Conservation (phyloP, 2,113 vertebrate species). For the Myxocyprinus asiaticus region DNA sequence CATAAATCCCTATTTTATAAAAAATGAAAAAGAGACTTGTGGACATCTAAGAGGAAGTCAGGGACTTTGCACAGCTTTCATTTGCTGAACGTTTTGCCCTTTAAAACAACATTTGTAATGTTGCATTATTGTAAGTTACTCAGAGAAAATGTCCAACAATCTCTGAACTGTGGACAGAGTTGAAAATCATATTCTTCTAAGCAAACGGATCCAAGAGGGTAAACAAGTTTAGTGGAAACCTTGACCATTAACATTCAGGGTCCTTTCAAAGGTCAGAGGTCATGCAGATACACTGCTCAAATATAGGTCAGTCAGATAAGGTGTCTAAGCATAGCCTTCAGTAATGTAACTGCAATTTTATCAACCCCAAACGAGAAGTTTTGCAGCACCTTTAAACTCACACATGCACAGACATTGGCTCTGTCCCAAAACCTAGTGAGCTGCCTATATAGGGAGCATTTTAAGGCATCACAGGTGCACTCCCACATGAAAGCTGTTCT, state of each 20-base stretch:
- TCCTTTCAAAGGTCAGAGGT: constrained; percentile 16
- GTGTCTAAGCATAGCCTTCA: not conserved
- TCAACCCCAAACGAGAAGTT: not conserved
- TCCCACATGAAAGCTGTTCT: too few species aligned
- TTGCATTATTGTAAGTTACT: constrained; percentile 13
- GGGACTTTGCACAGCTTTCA: not conserved
- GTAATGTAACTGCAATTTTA: not conserved
- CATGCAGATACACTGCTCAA: not conserved
- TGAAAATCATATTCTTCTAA: not conserved
- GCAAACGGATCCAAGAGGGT: too few species aligned
- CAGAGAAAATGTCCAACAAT: not conserved
- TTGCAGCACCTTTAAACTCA: not conserved
- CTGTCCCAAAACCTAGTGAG: too few species aligned
- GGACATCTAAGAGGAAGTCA: not conserved
- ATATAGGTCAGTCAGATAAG: not conserved
- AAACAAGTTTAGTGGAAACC: not conserved
- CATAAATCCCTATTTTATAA: too few species aligned
- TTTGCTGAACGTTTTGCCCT: not conserved
- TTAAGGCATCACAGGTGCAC: too few species aligned
- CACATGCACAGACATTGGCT: too few species aligned
- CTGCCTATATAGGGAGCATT: too few species aligned
- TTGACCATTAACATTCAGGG: not conserved
- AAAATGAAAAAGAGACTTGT: not conserved
- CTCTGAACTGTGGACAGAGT: not conserved
- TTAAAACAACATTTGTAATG: not conserved